Evolutionary conservation across 2,888 invertebrate species (phyloP), one percentile per base, ranked within the genome.

Genomic region (Macrosiphum euphorbiae): DNA sequence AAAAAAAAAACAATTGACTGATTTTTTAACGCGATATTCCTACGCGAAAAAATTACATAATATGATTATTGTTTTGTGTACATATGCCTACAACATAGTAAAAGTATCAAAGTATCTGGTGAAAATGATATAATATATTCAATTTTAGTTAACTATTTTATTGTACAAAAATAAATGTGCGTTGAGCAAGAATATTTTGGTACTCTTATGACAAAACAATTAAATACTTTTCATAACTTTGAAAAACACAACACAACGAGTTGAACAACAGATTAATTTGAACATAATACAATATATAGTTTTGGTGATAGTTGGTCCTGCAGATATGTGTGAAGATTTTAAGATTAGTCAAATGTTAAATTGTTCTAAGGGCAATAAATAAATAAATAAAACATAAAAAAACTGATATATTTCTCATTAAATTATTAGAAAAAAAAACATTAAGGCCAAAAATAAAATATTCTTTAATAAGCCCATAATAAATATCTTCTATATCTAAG

Each of bases 311-410:
- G 44, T 88, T 92, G 88, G 92, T 92, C 52, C 52, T 88, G 44
- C 24, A 78, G 78, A 92, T 78, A 88, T 88, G 78, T 88, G 92
- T 88, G 52, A 78, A 50, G 78, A 24, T 88, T 92, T 88, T 88
- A 88, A 88, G 88, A 94, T 86, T 90, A 94, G 90, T 94, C 86
- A 87, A 94, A 90, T 67, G 86, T 94, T 94, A 85, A 94, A 67
- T 94, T 94, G 94, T 94, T 94, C 94, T 67, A 94, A 94, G 85
- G 94, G 94, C 94, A 90, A 90, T 90, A 86, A 94, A 86, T 94
- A 94, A 86, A 94, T 67, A 92, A 67, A 88, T 52, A 67, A 92
- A 88, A 88, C 88, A 90, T 78, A 88, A 85, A 92, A 44, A 93
- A 93, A 84, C 89, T 41, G 93, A 89, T 90, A 85, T 93, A 89